Conservation (phyloP, 2,113 vertebrate species). For the Recurvirostra avosetta region DNA sequence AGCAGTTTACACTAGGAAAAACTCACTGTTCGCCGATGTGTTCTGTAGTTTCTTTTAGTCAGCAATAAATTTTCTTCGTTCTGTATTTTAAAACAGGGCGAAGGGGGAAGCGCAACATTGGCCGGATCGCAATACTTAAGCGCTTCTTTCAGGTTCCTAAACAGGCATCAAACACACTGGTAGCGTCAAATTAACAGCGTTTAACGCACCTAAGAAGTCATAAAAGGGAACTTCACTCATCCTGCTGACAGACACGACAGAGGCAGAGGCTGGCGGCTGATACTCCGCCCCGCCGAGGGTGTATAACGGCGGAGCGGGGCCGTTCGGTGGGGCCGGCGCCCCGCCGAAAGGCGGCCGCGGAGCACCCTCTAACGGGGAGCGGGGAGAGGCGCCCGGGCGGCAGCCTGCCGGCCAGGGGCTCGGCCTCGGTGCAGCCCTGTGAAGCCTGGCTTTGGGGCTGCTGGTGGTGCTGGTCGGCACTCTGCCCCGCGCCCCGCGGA, state of each 20-base stretch:
- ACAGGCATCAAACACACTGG: neutral
- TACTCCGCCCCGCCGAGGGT: no score
- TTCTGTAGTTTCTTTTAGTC: neutral
- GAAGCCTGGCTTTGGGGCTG: no score
- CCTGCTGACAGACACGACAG: accelerated
- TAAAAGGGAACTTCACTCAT: accelerated
- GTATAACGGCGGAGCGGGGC: no score
- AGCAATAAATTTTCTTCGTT: neutral
- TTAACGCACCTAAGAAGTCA: no score
- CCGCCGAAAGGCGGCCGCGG: neutral
- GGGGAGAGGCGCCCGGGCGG: neutral
- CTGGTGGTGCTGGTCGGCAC: no score
- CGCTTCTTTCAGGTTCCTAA: neutral
- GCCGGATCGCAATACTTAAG: neutral
- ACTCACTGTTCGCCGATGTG: accelerated
- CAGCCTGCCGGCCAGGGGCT: no score
- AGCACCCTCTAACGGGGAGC: neutral
- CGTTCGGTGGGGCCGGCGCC: neutral
- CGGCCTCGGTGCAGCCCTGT: accelerated
- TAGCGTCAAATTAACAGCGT: neutral
- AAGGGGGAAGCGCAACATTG: neutral
- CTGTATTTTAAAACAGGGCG: neutral
- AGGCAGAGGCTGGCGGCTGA: neutral
- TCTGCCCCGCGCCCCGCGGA: no score
- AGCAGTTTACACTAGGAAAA: neutral